These are phyloP conservation scores for Danionella cerebrum DNA, from an alignment of 2,113 vertebrate species.

Conservation along the genomic window DNA sequence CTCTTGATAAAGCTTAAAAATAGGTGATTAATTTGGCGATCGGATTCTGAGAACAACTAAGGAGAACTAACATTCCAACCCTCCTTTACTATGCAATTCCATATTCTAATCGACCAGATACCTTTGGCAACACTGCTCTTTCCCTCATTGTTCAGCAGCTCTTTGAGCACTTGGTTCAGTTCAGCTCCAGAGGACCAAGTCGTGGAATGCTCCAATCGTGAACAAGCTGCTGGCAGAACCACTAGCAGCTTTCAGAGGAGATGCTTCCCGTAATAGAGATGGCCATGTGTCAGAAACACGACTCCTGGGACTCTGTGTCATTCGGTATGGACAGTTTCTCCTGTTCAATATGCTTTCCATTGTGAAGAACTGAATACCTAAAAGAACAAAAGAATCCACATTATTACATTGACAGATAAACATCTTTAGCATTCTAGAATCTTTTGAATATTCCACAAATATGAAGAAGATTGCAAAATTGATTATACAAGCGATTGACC, in stretches of 20 bases:
- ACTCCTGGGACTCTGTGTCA: constrained; percentile 62
- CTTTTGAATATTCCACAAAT: no score
- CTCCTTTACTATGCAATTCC: constrained; percentile 19
- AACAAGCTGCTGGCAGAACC: constrained; percentile 1
- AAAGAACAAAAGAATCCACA: background rate
- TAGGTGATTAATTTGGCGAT: constrained; percentile 16
- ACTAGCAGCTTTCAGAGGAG: constrained; percentile 25
- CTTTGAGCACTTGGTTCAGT: constrained; percentile 39
- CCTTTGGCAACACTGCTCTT: constrained; percentile 55
- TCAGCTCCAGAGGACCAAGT: background rate
- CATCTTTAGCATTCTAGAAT: no score
- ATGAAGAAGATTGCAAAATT: no score
- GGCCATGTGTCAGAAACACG: constrained; percentile 60
- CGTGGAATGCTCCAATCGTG: background rate
- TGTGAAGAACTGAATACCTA: constrained; percentile 66
- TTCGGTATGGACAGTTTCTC: constrained; percentile 54
- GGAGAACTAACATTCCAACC: background rate
- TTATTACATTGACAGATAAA: no score
- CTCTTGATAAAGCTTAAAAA: constrained; percentile 10
- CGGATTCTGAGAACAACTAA: background rate
- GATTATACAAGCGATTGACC: no score
- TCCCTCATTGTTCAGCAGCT: constrained; percentile 34
- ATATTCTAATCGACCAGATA: constrained; percentile 44
- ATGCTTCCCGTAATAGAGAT: background rate
- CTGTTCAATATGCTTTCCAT: constrained; percentile 58